These are phyloP conservation scores for Carassius carassius DNA, from an alignment of 2,113 vertebrate species.

Conservation along the genomic window DNA sequence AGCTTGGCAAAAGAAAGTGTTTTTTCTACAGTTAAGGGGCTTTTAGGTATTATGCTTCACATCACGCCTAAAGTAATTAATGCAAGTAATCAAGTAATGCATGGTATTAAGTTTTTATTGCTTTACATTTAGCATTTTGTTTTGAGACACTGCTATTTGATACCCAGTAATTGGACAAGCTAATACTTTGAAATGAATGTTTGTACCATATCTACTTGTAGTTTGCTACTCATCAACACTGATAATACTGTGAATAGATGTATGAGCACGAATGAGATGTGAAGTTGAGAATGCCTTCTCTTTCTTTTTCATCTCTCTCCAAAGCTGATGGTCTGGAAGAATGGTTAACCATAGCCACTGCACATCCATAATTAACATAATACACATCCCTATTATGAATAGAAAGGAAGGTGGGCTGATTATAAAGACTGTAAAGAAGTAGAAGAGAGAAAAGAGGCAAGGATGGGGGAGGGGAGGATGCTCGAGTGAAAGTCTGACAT, in stretches of 20 bases:
- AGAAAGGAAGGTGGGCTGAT: constrained; percentile 11
- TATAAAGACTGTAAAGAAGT: background rate
- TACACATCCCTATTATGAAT: background rate
- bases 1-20: too few species aligned
- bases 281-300: background rate
- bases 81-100: background rate
- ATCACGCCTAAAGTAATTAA: background rate
- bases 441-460: background rate
- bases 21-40: background rate
- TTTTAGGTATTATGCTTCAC: background rate
- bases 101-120: background rate
- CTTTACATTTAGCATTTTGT: background rate
- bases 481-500: background rate
- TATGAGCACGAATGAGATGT: background rate
- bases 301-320: background rate
- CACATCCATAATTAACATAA: background rate
- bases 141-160: background rate
- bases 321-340: background rate
- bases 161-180: background rate
- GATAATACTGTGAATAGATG: background rate
- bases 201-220: too few species aligned
- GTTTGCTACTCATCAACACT: background rate
- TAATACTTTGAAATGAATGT: background rate
- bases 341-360: background rate
- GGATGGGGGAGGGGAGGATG: background rate